phyloP scores from a whole-genome alignment of 2,888 invertebrate genomes.

The Aporophyla nigra region DNA sequence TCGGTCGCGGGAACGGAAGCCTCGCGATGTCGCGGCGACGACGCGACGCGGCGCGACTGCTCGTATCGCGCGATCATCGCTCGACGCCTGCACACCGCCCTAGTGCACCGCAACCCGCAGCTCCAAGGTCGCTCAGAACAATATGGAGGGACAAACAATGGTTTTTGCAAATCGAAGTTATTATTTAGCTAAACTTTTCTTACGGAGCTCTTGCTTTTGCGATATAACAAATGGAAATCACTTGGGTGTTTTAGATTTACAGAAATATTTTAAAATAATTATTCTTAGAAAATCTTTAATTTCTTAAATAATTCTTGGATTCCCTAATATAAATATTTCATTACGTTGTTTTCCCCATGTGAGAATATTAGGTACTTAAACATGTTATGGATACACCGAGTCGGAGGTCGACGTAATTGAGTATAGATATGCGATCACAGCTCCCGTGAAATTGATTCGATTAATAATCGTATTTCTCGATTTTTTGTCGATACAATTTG shows the following conservation, averaged over 20 bases:
- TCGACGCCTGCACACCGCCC: slow-evolving; percentile 68
- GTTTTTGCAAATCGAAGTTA: slow-evolving; percentile 4
- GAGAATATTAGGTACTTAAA: slow-evolving; percentile 11
- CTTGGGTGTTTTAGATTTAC: not conserved
- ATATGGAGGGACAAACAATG: slow-evolving; percentile 18
- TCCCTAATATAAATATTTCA: not conserved
- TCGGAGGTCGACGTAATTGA: slow-evolving; percentile 75
- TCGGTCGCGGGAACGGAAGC: slow-evolving; percentile 90
- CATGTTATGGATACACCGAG: slow-evolving; percentile 56
- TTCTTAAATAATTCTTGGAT: not conserved
- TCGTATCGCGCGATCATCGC: slow-evolving; percentile 73
- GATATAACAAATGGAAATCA: not conserved
- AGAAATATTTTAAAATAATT: not conserved
- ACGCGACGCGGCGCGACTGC: slow-evolving; percentile 67
- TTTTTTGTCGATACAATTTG: slow-evolving; percentile 76
- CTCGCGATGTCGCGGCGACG: slow-evolving; percentile 81
- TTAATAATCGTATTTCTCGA: slow-evolving; percentile 80
- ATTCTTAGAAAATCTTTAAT: not conserved
- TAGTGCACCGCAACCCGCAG: slow-evolving; percentile 27
- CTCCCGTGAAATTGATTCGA: slow-evolving; percentile 80
- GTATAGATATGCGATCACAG: slow-evolving; percentile 76
- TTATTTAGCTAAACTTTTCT: slow-evolving; percentile 17
- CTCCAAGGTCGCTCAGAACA: slow-evolving; percentile 40
- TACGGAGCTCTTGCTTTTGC: slow-evolving; percentile 9
- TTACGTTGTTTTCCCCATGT: not conserved